A percentile compares a stretch with the other conserved stretches of the same genome.
These are phyloP conservation scores for Dryoscopus gambensis DNA, from an alignment of 2,113 vertebrate genomes.

Conservation along the genomic window DNA sequence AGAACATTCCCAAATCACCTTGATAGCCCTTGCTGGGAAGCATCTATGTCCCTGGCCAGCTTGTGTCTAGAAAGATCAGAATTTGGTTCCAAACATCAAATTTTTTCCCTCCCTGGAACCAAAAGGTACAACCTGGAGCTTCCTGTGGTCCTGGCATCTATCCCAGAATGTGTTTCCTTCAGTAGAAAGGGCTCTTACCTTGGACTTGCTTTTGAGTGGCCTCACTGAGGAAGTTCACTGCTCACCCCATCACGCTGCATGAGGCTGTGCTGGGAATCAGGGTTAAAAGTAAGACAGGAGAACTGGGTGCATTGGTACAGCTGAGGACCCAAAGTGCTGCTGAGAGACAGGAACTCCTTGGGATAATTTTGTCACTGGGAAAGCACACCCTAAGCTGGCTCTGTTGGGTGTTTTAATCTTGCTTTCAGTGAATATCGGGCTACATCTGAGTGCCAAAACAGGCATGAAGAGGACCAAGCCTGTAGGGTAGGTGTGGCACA, in stretches of 20 bases:
- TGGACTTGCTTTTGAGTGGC: not conserved
- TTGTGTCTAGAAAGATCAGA: not conserved
- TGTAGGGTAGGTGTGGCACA: not conserved
- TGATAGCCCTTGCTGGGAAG: not conserved
- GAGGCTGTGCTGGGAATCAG: not conserved
- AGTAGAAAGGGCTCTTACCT: not conserved
- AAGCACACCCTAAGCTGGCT: not conserved
- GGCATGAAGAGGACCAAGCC: not conserved
- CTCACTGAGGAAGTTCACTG: not conserved
- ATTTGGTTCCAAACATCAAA: not conserved
- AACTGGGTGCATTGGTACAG: not conserved
- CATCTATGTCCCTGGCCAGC: not conserved
- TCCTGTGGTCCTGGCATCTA: not conserved
- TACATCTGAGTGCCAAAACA: not conserved
- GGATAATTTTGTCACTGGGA: not conserved
- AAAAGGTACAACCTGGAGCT: not conserved
- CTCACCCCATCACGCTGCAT: fast-evolving
- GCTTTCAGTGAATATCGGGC: not conserved
- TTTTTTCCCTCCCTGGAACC: not conserved
- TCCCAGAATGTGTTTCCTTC: not conserved
- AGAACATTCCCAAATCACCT: not conserved
- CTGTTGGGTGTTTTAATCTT: not conserved
- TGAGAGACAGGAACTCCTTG: not conserved
- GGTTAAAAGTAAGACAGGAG: not conserved
- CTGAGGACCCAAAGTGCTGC: not conserved